A percentile compares a stretch with the other conserved stretches of the same genome.
Conservation (phyloP, 2,797 vertebrate genomes). For the Pteronotus mesoamericanus region DNA sequence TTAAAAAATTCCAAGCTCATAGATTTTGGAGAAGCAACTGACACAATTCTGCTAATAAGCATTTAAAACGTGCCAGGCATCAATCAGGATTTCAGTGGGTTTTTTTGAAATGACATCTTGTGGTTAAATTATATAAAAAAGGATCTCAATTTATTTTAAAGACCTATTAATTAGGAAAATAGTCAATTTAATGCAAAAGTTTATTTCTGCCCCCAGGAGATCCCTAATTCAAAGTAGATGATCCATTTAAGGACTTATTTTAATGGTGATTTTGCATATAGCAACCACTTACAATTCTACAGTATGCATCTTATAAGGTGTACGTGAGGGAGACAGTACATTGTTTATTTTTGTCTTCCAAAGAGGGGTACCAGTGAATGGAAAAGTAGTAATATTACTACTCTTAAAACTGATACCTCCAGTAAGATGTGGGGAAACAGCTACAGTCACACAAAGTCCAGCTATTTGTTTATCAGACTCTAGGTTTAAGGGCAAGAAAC, state of each 20-base stretch:
- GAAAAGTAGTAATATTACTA: conserved; percentile 20
- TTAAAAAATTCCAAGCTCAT: conserved; percentile 25
- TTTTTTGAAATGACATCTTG: conserved; percentile 46
- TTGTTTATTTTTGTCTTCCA: not conserved
- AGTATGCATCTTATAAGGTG: not conserved
- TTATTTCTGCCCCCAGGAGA: conserved; percentile 20
- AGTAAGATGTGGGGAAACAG: not conserved
- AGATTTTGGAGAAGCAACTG: conserved; percentile 42
- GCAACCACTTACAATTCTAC: not conserved
- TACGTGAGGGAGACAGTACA: not conserved
- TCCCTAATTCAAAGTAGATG: conserved; percentile 3
- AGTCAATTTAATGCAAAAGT: conserved; percentile 35
- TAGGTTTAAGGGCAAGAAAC: not conserved
- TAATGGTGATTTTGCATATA: conserved; percentile 12
- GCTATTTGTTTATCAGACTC: not conserved
- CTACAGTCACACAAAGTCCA: conserved; percentile 16
- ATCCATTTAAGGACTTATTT: conserved; percentile 11
- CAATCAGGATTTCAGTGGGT: conserved; percentile 3
- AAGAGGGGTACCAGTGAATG: not conserved
- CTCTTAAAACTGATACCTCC: conserved; percentile 2
- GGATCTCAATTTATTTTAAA: conserved; percentile 27
- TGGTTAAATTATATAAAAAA: conserved; percentile 47
- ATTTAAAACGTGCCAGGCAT: conserved; percentile 30
- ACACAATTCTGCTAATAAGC: conserved; percentile 26
- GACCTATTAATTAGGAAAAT: not conserved